Conservation (phyloP, 2,797 vertebrate genomes). For the Champsocephalus esox region DNA sequence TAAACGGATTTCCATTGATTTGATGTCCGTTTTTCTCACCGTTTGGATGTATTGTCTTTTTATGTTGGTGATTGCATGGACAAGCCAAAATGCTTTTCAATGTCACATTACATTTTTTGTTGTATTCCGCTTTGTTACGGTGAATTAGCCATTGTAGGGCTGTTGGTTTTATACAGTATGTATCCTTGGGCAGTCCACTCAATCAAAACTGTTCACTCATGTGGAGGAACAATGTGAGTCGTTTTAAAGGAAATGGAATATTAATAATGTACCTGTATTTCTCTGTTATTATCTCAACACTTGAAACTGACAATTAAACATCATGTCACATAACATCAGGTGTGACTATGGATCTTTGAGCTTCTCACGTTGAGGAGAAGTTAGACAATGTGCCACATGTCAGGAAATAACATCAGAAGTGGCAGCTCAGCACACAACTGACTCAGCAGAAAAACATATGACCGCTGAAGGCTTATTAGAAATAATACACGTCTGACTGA, state of each 20-base stretch:
- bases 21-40: too few species aligned
- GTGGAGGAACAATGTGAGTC: neutral
- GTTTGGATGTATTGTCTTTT: too few species aligned
- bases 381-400: rapidly evolving
- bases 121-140: neutral
- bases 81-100: too few species aligned
- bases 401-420: neutral
- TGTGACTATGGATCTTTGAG: neutral
- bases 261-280: neutral
- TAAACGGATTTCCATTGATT: too few species aligned
- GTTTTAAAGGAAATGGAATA: neutral
- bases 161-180: neutral
- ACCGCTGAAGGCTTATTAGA: constrained; percentile 36
- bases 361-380: neutral
- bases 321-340: neutral
- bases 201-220: neutral
- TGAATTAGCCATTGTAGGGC: neutral
- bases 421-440: neutral
- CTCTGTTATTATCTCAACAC: neutral
- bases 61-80: too few species aligned
- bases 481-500: constrained; percentile 31
- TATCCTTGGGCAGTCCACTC: neutral
- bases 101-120: too few species aligned
- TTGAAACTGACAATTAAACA: neutral
- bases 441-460: neutral